phyloP scores from a whole-genome alignment of 2,797 vertebrate genomes.

The Chiroxiphia lanceolata region DNA sequence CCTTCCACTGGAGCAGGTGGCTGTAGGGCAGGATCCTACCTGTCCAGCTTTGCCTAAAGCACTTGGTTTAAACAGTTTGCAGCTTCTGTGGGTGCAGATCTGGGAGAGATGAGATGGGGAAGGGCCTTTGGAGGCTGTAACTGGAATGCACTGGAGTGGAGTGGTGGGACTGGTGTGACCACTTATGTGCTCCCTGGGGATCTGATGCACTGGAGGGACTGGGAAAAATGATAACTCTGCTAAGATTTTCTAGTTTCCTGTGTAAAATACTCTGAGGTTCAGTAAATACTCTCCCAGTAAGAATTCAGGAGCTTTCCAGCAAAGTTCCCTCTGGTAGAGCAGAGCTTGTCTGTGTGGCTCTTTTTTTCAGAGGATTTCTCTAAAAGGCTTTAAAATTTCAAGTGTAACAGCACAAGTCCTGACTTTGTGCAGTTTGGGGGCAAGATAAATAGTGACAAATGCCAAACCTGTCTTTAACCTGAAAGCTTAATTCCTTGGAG shows the following conservation, averaged over 20 bases:
- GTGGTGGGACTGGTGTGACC: rapidly evolving
- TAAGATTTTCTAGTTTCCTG: not conserved
- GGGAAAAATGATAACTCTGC: not conserved
- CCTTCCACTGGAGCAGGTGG: too few relatives aligned
- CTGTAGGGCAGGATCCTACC: too few relatives aligned
- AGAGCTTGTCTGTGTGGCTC: not conserved
- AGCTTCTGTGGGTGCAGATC: not conserved
- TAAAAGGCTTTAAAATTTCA: not conserved
- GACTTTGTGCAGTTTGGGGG: not conserved
- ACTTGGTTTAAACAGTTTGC: not conserved
- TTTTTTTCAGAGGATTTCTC: not conserved
- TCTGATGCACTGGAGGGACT: too few relatives aligned
- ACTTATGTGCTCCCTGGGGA: not conserved
- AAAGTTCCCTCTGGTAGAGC: not conserved
- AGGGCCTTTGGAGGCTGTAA: not conserved
- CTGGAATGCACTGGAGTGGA: too few relatives aligned
- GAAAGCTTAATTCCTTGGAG: not conserved
- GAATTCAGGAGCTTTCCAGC: not conserved
- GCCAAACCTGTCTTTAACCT: not conserved
- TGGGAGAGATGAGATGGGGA: not conserved
- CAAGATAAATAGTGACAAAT: not conserved
- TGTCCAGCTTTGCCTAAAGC: not conserved
- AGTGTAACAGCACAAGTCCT: not conserved
- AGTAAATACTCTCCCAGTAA: not conserved
- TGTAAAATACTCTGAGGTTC: too few relatives aligned